A percentile compares a stretch with the other conserved stretches of the same genome.
phyloP scores from a whole-genome alignment of 2,888 invertebrate genomes.

The Phortica okadai region DNA sequence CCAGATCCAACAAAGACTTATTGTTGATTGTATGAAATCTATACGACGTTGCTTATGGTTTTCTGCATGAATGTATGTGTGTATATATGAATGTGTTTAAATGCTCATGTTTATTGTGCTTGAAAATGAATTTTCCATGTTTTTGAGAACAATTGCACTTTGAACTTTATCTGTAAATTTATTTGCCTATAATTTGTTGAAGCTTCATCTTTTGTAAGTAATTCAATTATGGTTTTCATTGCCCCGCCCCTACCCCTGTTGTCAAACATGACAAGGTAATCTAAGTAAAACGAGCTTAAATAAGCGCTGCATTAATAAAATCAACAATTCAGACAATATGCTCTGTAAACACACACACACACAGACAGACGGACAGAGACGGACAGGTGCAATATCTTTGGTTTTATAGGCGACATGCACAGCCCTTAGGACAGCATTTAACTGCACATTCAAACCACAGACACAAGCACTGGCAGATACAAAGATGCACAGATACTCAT shows the following conservation, averaged over 20 bases:
- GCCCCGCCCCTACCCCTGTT: too few relatives aligned
- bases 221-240: background rate
- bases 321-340: background rate
- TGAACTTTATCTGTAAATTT: conserved; percentile 34
- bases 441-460: too few relatives aligned
- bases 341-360: background rate
- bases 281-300: background rate
- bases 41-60: background rate
- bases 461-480: too few relatives aligned
- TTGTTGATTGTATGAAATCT: too few relatives aligned
- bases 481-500: background rate
- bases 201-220: background rate
- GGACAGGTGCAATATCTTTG: too few relatives aligned
- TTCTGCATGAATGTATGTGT: conserved; percentile 17
- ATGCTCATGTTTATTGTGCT: background rate
- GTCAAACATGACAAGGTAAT: too few relatives aligned
- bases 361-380: background rate
- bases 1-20: too few relatives aligned
- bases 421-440: too few relatives aligned
- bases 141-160: conserved; percentile 21
- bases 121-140: conserved; percentile 19
- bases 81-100: conserved; percentile 4
- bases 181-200: conserved; percentile 33
- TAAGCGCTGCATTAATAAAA: conserved; percentile 14
- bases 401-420: too few relatives aligned